Evolutionary conservation across 1,140 invertebrate species (phyloP).

Genomic region (Wiebesia pumilae): DNA sequence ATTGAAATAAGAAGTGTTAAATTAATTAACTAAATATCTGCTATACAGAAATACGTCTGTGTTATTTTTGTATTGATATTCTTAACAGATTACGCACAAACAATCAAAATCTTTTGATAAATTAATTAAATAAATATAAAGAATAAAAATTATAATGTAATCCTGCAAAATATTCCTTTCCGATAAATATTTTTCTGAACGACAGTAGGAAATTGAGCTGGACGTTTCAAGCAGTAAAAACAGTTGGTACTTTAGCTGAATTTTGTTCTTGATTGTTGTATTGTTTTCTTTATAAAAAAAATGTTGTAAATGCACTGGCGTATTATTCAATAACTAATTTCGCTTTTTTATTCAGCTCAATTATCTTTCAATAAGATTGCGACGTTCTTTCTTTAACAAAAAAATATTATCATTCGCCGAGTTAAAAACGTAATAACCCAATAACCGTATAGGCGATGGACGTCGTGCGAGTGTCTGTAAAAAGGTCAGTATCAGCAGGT

Average conservation of each 20-base stretch:
- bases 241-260: too few relatives aligned
- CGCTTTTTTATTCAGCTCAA: background rate
- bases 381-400: background rate
- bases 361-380: background rate
- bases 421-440: background rate
- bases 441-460: slow-evolving; percentile 60
- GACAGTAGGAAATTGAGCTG: background rate
- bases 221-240: too few relatives aligned
- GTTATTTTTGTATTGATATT: background rate
- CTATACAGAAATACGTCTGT: background rate
- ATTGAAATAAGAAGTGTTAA: too few relatives aligned
- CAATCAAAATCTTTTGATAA: background rate
- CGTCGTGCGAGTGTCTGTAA: slow-evolving; percentile 67
- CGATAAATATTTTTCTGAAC: background rate
- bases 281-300: too few relatives aligned
- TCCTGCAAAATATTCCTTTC: background rate
- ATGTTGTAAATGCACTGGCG: too few relatives aligned
- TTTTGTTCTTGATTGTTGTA: too few relatives aligned
- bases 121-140: background rate
- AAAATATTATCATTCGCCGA: background rate
- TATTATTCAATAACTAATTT: background rate
- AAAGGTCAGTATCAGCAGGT: slow-evolving; percentile 58
- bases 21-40: too few relatives aligned
- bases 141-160: background rate
- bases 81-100: background rate